These are phyloP conservation scores for Tenthredo notha DNA, from an alignment of 2,888 invertebrate species.

Conservation along the genomic window DNA sequence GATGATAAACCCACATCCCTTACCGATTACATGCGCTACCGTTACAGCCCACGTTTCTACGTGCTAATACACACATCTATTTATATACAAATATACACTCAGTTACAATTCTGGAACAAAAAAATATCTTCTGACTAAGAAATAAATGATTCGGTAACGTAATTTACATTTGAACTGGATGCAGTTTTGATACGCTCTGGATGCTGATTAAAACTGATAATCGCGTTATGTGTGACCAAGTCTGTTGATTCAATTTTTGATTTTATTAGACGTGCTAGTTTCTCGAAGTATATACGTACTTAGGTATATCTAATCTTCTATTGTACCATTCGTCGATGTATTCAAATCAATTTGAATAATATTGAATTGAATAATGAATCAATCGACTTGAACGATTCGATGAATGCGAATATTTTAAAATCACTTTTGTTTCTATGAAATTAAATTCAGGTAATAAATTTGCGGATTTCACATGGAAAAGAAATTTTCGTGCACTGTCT, in stretches of 20 bases:
- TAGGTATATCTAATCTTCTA: neutral
- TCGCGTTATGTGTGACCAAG: neutral
- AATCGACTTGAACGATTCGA: neutral
- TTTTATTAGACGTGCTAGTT: neutral
- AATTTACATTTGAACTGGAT: neutral
- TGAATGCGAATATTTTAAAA: neutral
- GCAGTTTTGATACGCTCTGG: neutral
- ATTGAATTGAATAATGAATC: neutral
- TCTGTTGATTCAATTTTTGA: neutral
- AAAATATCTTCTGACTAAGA: neutral
- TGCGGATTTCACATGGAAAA: neutral
- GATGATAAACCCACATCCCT: conserved; percentile 51
- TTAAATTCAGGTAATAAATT: neutral
- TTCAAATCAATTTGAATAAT: neutral
- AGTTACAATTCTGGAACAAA: neutral
- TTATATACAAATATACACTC: neutral
- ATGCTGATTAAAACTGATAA: neutral
- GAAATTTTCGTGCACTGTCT: neutral
- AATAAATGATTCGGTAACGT: neutral
- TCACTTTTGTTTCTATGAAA: neutral
- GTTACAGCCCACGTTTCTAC: neutral
- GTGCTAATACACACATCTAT: conserved; percentile 21
- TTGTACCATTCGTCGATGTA: neutral
- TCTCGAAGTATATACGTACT: neutral
- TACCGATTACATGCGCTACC: conserved; percentile 35